These are phyloP conservation scores for Entomobrya multifasciata DNA, from an alignment of 2,888 invertebrate species.

Conservation along the genomic window DNA sequence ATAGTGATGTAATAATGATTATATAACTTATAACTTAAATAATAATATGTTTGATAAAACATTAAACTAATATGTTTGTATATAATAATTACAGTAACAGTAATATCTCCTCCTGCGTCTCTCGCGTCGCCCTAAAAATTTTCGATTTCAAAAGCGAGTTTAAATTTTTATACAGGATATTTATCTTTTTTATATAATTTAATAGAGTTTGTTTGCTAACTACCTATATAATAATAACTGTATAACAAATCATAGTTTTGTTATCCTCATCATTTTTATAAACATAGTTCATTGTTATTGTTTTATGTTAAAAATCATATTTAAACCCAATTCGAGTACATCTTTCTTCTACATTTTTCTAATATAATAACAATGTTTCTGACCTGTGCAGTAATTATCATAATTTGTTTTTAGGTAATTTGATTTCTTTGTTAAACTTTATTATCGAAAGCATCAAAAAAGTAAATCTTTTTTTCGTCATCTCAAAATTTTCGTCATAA, in stretches of 20 bases:
- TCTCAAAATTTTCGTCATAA: background rate
- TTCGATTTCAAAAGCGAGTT: slow-evolving; percentile 29
- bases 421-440: background rate
- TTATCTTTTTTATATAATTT: slow-evolving; percentile 12
- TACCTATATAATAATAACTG: background rate
- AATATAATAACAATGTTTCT: slow-evolving; percentile 21
- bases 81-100: slow-evolving; percentile 9
- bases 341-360: slow-evolving; percentile 8
- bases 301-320: too few relatives aligned
- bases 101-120: slow-evolving; percentile 22
- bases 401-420: background rate
- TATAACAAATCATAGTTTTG: slow-evolving; percentile 17
- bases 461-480: slow-evolving; percentile 20
- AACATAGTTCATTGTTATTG: slow-evolving; percentile 10
- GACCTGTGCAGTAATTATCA: background rate
- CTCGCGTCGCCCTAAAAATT: background rate
- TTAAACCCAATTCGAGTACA: background rate
- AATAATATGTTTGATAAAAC: background rate
- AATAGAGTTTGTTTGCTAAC: background rate
- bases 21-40: slow-evolving; percentile 40
- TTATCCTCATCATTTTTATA: background rate
- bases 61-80: slow-evolving; percentile 1
- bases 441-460: slow-evolving; percentile 2
- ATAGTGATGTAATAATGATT: slow-evolving; percentile 11
- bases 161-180: slow-evolving; percentile 25